Base-by-base conservation (phyloP, 2,888 invertebrate genomes). In the Pterostichus niger region DNA sequence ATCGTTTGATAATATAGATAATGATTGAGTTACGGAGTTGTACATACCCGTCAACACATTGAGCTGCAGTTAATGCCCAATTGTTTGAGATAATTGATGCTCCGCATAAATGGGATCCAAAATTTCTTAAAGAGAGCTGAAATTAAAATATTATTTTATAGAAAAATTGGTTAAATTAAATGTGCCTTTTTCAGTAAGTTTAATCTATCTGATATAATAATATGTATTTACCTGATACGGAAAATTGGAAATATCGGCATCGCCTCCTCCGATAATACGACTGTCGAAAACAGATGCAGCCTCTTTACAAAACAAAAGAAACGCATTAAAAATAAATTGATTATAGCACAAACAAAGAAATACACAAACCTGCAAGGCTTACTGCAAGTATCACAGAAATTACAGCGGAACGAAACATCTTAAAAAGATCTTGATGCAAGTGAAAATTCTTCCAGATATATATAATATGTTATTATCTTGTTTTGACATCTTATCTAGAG, bases 31-130 rank as follows among this genome's bases (percentile, higher is more conserved):
- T 15, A 54, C 6, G 6, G 9, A 6, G 6, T 13, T 24, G 31
- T 64, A 35, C 33, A 1, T 71, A 71, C 71, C 71, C 46, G 6
- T 71, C 17, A 7, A 71, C 71, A 11, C 71, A 71, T 68, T 88
- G 88, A 49, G 86, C 88, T 78, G 86, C 87, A n/a, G 88, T 89
- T 10, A 88, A 52, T 17, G 85, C 86, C 40, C 81, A 85, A 11
- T 78, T 85, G 0, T 52, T 10, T 15, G 83, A 83, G 56, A 88
- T 85, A 75, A 88, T 85, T 40, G 87, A 86, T 2, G 85, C 88
- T 24, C 88, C 88, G 56, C 87, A 88, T 56, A 85, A 85, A 64
- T 87, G 87, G 10, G 78, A 76, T 7, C 85, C 85, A n/a, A 78
- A 73, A 7, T 73, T 85, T 73, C 84, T 85, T 6, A 88, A 79